Evolutionary conservation across 2,113 vertebrate species (phyloP), one percentile per base, ranked within the genome.

Genomic region (Xyrauchen texanus): DNA sequence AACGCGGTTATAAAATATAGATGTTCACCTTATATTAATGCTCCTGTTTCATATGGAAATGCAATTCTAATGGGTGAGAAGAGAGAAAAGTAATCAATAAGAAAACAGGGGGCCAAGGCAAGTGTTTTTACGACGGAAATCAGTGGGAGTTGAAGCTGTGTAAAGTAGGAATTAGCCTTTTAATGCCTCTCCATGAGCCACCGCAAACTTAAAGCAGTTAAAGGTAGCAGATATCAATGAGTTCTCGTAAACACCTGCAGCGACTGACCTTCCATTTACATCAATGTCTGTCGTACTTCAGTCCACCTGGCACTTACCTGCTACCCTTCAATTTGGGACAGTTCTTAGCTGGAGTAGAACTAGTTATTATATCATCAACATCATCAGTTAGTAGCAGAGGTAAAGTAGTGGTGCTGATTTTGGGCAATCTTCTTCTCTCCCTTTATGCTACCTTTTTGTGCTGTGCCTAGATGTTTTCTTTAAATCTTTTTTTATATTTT

Each of bases 1-100:
- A 84, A 79, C 16, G 9, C 21, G 10, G 46, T 74, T 69, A 80
- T 84, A 53, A 86, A 84, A 87, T 70, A 87, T 46, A 82, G 76
- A 83, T 80, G 77, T 75, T 63, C 8, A 12, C 13, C 55, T 34
- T 77, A 16, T 62, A 67, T 44, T 73, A 45, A n/a, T n/a, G 73
- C 70, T 68, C 15, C 8, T 11, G 49, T 81, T 68, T 62, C 64
- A 7, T 51, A 55, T 79, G 34, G 68, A 70, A 61, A 78, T 78
- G 78, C 4, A 57, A 63, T 13, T 81, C 76, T 80, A 78, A 11
- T 74, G 7, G 78, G 61, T 68, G 61, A 10, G 21, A 73, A 78
- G 49, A 74, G 21, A 70, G 64, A 44, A 63, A 63, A 57, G 21
- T 74, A 57, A 72, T 82, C 61, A 69, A 79, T 82, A 66, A 68